Base-by-base conservation (phyloP, 2,888 invertebrate species). In the Loripinus fragilis region DNA sequence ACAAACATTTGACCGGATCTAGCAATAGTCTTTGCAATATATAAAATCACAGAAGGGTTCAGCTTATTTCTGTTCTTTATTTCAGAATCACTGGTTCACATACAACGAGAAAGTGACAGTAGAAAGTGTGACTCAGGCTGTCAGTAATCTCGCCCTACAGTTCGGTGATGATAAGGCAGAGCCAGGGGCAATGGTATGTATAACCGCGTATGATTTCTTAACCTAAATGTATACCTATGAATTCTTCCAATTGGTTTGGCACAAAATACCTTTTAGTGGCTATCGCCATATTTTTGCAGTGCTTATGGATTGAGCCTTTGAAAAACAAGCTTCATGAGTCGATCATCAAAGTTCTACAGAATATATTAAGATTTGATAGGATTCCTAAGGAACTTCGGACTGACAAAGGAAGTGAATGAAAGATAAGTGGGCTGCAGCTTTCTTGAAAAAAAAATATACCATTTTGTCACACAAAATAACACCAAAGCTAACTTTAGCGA, bases 151-250 rank as follows among this genome's bases (percentile, higher is more conserved):
- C 89, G 99, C 99, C n/a, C 98, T 99, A 91, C 98, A 98, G 93
- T 99, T 99, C 94, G 99, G 99, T 17, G 99, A 99, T 93, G 98
- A 98, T 86, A 98, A 99, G 92, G 97, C 97, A 90, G 98, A 98
- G 94, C 94, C 94, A 41, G 94, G 94, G 77, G 94, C 95, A 20
- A 95, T 95, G 98, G 97, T 81, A 96, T 45, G 33, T 60, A n/a
- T n/a, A n/a, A n/a, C n/a, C n/a, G n/a, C n/a, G n/a, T n/a, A n/a
- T n/a, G n/a, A n/a, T n/a, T n/a, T n/a, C n/a, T n/a, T n/a, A n/a
- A n/a, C n/a, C n/a, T n/a, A n/a, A n/a, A n/a, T n/a, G n/a, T n/a
- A n/a, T n/a, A n/a, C n/a, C n/a, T 76, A 82, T 71, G 69, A 33
- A 74, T 73, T 66, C 67, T 75, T 38, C 33, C 52, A 65, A 30